A percentile compares a stretch with the other conserved stretches of the same genome.
phyloP scores from a whole-genome alignment of 1,140 invertebrate genomes.

The Aplysia californica region DNA sequence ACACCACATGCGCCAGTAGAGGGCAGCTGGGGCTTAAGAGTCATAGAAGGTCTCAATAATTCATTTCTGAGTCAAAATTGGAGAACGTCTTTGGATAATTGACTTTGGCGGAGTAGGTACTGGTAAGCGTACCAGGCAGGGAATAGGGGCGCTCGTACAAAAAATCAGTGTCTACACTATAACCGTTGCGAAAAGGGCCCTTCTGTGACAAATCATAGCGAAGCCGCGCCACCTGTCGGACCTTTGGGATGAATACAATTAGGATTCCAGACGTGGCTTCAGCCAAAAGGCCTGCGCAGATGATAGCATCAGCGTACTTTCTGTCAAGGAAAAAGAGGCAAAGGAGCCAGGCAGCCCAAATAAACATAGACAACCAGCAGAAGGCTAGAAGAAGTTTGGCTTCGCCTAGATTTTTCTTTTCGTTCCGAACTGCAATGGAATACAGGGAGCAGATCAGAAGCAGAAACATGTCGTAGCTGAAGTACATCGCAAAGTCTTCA shows the following conservation, averaged over 20 bases:
- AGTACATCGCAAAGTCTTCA: constrained; percentile 50
- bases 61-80: constrained; percentile 54
- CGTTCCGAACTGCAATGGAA: constrained; percentile 70
- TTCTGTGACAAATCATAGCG: constrained; percentile 54
- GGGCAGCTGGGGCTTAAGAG: too few relatives aligned
- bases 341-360: constrained; percentile 72
- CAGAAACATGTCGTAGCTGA: constrained; percentile 73
- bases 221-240: constrained; percentile 71
- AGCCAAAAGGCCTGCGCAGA: constrained; percentile 72
- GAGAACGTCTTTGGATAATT: constrained; percentile 48
- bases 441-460: constrained; percentile 70
- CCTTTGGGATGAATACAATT: constrained; percentile 72
- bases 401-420: constrained; percentile 74
- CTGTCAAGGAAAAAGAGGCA: constrained; percentile 68
- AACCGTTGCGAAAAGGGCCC: constrained; percentile 40
- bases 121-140: constrained; percentile 46
- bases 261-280: constrained; percentile 71
- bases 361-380: constrained; percentile 66
- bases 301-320: constrained; percentile 69
- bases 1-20: too few relatives aligned
- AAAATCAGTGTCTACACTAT: constrained; percentile 57
- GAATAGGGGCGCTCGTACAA: constrained; percentile 59
- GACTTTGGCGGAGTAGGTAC: constrained; percentile 46
- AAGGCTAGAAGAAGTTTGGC: constrained; percentile 72
- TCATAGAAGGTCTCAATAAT: constrained; percentile 50